Base-by-base conservation (phyloP, 2,113 vertebrate species). In the Atherinomorus stipes region DNA sequence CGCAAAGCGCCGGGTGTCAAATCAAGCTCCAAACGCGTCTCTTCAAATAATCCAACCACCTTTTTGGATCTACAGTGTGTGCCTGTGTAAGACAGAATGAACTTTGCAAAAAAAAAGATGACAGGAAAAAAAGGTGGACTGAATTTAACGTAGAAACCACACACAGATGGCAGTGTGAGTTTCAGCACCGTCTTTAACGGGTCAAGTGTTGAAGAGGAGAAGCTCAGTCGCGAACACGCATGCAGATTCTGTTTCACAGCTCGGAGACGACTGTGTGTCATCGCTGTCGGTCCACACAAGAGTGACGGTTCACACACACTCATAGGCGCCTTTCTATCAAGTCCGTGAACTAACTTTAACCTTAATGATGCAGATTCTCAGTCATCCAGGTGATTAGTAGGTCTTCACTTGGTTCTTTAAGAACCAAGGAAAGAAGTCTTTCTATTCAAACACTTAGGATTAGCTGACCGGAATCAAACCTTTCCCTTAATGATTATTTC, bases 221-320 rank as follows among this genome's bases (percentile, higher is more conserved):
- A 4, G 38, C 38, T 10, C 38, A 15, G 7, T 42, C 40, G 15
- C 15, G 12, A 47, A 68, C 37, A 44, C 16, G 51, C 5, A 54
- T 22, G 31, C 71, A 37, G 71, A 66, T 73, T 81, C 56, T 40
- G 26, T 79, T 81, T 84, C 85, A 87, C 75, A 81, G 81, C 64
- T 62, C 51, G 65, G 66, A 80, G 65, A 25, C 8, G 0, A 0
- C 52, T 31, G 62, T 56, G 63, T 68, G 53, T n/a, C 38, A 65
- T 62, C 28, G 4, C 38, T 37, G 47, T 13, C 21, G 59, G 58
- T 51, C 42, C 28, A 4, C 40, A 22, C 42, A 19, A 21, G 57
- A 8, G 28, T 1, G 15, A 19, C 16, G 1, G 5, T 22, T 1
- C 7, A 11, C 50, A 53, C 15, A 44, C 47, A 26, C 11, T 45